Percentiles rank a stretch among this genome's conserved stretches.
These are phyloP conservation scores for Exephanes ischioxanthus DNA, from an alignment of 2,888 invertebrate genomes.

Conservation along the genomic window DNA sequence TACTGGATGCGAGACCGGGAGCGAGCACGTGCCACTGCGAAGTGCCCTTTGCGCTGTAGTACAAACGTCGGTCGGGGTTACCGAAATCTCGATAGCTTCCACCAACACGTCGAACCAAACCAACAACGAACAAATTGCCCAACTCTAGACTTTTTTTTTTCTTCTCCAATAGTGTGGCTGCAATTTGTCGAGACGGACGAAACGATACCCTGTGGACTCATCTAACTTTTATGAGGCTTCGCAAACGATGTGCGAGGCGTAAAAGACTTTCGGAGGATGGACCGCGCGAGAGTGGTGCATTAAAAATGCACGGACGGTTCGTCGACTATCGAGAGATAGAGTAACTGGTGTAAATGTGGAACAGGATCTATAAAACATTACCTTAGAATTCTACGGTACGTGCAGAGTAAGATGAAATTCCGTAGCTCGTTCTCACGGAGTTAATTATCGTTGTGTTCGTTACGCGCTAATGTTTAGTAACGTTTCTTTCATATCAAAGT, in stretches of 20 bases:
- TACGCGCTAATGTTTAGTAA: not conserved
- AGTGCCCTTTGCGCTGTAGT: conserved; percentile 80
- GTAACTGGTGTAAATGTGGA: conserved; percentile 23
- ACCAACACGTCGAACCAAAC: conserved; percentile 78
- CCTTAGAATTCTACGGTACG: not conserved
- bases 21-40: conserved; percentile 81
- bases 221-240: conserved; percentile 10
- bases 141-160: conserved; percentile 74
- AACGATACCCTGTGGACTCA: not conserved
- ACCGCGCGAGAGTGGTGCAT: conserved; percentile 12
- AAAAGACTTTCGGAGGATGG: not conserved
- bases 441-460: too few species aligned
- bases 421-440: too few species aligned
- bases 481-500: not conserved
- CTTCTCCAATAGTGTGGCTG: not conserved
- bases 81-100: conserved; percentile 79
- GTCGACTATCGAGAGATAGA: conserved; percentile 18
- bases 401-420: not conserved
- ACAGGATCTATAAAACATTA: not conserved
- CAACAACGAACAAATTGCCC: conserved; percentile 81
- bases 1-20: conserved; percentile 79
- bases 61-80: conserved; percentile 81
- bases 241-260: not conserved
- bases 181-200: conserved; percentile 31
- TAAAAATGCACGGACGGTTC: conserved; percentile 26